Percentiles rank a stretch among this genome's conserved stretches.
phyloP scores from a whole-genome alignment of 2,797 vertebrate species.

The Microchirus variegatus region DNA sequence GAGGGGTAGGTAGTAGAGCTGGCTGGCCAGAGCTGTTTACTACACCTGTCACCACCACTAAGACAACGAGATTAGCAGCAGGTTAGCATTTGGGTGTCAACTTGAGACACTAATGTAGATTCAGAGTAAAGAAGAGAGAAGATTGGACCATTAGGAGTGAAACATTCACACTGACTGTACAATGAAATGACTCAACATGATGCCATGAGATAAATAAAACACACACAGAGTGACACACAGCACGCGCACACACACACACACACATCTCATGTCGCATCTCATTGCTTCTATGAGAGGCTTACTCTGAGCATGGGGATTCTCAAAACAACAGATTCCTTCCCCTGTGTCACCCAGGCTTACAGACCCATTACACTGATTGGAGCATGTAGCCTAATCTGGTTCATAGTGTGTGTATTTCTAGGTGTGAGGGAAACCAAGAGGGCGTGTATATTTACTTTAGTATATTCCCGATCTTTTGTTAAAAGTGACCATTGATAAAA shows the following conservation, averaged over 20 bases:
- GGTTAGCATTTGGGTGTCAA: conserved; percentile 72
- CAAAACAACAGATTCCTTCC: conserved; percentile 75
- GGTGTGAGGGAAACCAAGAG: not conserved
- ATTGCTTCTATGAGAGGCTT: conserved; percentile 73
- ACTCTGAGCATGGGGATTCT: conserved; percentile 67
- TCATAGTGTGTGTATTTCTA: conserved; percentile 43
- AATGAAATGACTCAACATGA: conserved; percentile 37
- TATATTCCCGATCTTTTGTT: conserved; percentile 33
- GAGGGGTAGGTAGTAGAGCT: conserved; percentile 67
- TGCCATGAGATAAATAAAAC: not conserved
- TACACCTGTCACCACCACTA: conserved; percentile 84
- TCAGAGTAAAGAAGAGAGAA: conserved; percentile 52
- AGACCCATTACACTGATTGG: conserved; percentile 81
- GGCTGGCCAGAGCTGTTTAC: conserved; percentile 77
- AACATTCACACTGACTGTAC: conserved; percentile 32
- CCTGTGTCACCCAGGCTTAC: conserved; percentile 73
- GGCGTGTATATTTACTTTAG: conserved; percentile 1
- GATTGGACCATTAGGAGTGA: conserved; percentile 43
- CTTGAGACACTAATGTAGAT: conserved; percentile 54
- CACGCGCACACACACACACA: conserved; percentile 32
- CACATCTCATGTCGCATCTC: conserved; percentile 66
- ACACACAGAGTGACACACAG: conserved; percentile 22
- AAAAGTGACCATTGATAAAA: conserved; percentile 23
- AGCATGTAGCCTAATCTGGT: conserved; percentile 74
- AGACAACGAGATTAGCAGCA: conserved; percentile 82